Base-by-base conservation (phyloP, 2,888 invertebrate genomes). In the Chirona hameri region DNA sequence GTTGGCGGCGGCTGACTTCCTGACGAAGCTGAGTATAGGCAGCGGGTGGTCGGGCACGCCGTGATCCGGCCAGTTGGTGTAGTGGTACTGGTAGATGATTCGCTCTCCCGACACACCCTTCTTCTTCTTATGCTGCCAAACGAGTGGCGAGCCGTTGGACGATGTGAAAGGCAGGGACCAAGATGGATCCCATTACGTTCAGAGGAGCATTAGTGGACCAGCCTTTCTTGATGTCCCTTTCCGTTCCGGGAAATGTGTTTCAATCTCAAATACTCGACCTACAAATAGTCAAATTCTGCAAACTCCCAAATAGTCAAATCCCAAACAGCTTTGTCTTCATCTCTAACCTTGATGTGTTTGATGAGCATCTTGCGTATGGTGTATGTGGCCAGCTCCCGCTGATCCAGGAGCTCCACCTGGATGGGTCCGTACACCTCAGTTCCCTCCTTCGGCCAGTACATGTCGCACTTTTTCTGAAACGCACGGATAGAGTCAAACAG, bases 381-480 rank as follows among this genome's bases (percentile, higher is more conserved):
- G 88, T 97, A 98, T 46, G 97, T 97, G 57, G 98, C 96, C 91
- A 96, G 93, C 79, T 95, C 93, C 96, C 95, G 88, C 97, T 85
- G 97, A 88, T 94, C 94, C 85, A 96, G 89, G 86, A 97, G 89
- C 87, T 93, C 94, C 14, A 98, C 97, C 89, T 94, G 94, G 86
- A 98, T 94, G 83, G 93, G 92, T 84, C 97, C 98, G 87, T 97
- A 96, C 80, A 93, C 93, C 87, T 96, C 94, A 65, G 91, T 89
- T 69, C 96, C 97, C 88, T 97, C 97, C 87, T 94, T 95, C 85
- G 98, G 98, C 98, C 98, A 98, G 89, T 98, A 98, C 95, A 97
- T 95, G 90, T 98, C 98, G 90, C 98, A 98, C 90, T 98, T 98
- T 87, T 96, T 93, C 93, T 92, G 87, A 5, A 82, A 65, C 65